Base-by-base conservation (phyloP, 2,888 invertebrate species). In the Eupithecia inturbata region DNA sequence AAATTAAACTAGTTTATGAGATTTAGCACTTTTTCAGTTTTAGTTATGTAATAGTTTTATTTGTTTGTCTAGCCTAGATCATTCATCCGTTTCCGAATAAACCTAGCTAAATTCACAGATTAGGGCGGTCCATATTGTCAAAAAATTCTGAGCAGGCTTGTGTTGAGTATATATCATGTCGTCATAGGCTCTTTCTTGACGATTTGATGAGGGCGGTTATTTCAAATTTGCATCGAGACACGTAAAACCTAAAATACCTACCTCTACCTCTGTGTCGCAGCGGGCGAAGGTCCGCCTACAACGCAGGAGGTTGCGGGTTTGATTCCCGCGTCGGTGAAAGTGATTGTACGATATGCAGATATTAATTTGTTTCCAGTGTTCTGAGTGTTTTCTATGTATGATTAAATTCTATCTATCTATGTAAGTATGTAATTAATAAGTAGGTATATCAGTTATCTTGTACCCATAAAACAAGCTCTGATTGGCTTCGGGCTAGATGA, bases 1-100 rank as follows among this genome's bases (percentile, higher is more conserved):
- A 31, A 36, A 66, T 39, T 66, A 36, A 64, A 60, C 33, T 26
- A 16, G 39, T 41, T 39, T 39, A 66, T 66, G 39, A 41, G 66
- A 66, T 66, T 66, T 66, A 39, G 14, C 66, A 39, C 22, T 64
- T 33, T 22, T 36, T 64, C 33, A 39, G 16, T 39, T 66, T 31
- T 12, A 5, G 22, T 57, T 26, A 57, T 62, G 33, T 64, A 64
- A 64, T 36, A n/a, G 16, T 33, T 63, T 9, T 22, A 14, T 53
- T 12, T 53, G 22, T 53, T 53, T 12, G 4, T 4, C 53, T 53
- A 53, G 53, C 22, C 60, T 16, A 16, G 28, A 16, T 16, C 31
- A 10, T 57, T 26, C 4, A 26, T 53, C 9, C 2, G n/a, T 10
- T 45, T 45, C n/a, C 19, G 45, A 45, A n/a, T 45, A 45, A 45